These are phyloP conservation scores for Channallabes apus DNA, from an alignment of 2,797 vertebrate species.

Conservation along the genomic window DNA sequence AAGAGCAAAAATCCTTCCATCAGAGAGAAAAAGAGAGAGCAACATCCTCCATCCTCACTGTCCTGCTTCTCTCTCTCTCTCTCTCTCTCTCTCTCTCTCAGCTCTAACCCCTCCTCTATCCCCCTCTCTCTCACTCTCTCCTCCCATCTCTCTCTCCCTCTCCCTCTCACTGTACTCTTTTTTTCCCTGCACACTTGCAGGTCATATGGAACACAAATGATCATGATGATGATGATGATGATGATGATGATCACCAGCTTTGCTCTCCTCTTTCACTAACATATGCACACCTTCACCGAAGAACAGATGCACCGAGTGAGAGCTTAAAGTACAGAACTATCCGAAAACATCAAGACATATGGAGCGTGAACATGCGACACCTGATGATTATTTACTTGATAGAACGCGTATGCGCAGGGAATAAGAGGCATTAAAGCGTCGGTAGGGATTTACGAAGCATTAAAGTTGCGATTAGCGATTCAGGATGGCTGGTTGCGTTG, in stretches of 20 bases:
- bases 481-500: neutral
- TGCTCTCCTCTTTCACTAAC: neutral
- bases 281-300: neutral
- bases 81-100: constrained; percentile 27
- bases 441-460: neutral
- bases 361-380: neutral
- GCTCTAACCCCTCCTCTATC: constrained; percentile 19
- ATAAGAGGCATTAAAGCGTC: neutral
- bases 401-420: too few species aligned
- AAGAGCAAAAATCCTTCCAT: constrained; percentile 18
- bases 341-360: constrained; percentile 4
- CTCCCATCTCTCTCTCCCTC: constrained; percentile 36
- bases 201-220: constrained; percentile 13
- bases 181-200: constrained; percentile 34
- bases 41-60: constrained; percentile 30
- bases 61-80: neutral
- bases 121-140: constrained; percentile 11
- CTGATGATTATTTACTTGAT: constrained; percentile 2
- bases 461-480: neutral
- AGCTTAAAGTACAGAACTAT: neutral
- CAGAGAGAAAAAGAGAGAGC: constrained; percentile 23
- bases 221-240: constrained; percentile 10
- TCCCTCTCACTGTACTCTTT: constrained; percentile 37
- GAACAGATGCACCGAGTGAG: neutral
- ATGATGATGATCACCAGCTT: constrained; percentile 22